A percentile compares a stretch with the other conserved stretches of the same genome.
Evolutionary conservation across 2,888 invertebrate species (phyloP).

Genomic region (Amphipyra tragopoginis): DNA sequence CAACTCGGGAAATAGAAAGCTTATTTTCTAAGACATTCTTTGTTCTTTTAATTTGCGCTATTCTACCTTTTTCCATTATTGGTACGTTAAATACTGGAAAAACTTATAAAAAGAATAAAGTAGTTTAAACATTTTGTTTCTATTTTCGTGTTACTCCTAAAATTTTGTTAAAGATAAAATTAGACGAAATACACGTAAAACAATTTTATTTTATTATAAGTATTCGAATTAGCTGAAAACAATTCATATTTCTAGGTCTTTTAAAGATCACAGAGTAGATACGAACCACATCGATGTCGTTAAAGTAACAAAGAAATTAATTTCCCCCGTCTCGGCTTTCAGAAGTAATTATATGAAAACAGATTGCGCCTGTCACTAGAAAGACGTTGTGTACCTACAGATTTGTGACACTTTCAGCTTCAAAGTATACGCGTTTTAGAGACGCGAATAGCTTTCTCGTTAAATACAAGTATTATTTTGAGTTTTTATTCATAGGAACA

Average conservation of each 20-base stretch:
- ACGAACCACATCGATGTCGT: slow-evolving; percentile 71
- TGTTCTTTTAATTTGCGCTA: neutral
- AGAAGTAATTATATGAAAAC: slow-evolving; percentile 87
- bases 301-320: slow-evolving; percentile 84
- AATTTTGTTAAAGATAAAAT: neutral
- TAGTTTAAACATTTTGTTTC: no score
- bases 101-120: no score
- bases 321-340: slow-evolving; percentile 83
- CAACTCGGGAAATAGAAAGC: slow-evolving; percentile 30
- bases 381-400: slow-evolving; percentile 67
- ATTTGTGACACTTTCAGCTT: slow-evolving; percentile 53
- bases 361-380: slow-evolving; percentile 84
- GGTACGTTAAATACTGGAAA: no score
- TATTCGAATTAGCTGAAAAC: neutral
- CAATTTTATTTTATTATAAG: neutral
- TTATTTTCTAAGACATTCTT: slow-evolving; percentile 6
- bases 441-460: slow-evolving; percentile 4
- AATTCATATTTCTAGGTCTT: slow-evolving; percentile 34
- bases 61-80: neutral
- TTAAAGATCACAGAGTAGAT: slow-evolving; percentile 55
- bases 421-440: slow-evolving; percentile 18
- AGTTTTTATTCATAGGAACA: no score
- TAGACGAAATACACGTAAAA: neutral
- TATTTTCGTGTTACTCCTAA: no score
- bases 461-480: neutral